These are phyloP conservation scores for Aptenodytes forsteri DNA, from an alignment of 2,113 vertebrate genomes.

Conservation along the genomic window DNA sequence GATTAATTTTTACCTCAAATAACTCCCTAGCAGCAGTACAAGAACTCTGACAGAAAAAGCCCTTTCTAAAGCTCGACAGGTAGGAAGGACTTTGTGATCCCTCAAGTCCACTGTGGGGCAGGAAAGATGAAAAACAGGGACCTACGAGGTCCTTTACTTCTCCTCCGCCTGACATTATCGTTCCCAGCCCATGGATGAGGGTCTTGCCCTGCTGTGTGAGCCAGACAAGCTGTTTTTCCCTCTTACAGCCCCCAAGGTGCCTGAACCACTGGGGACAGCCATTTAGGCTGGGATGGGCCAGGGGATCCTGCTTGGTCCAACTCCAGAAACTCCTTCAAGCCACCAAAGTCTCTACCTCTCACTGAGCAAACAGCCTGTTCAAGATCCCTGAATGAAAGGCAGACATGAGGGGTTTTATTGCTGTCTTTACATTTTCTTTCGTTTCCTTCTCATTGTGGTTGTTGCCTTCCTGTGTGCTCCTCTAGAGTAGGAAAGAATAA, in stretches of 20 bases:
- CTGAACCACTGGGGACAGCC: not conserved
- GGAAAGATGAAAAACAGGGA: not conserved
- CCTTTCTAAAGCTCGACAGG: slow-evolving; percentile 40
- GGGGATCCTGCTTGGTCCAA: not conserved
- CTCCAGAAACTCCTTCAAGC: not conserved
- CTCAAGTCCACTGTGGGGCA: not conserved
- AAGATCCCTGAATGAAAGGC: not conserved
- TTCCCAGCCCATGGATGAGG: not conserved
- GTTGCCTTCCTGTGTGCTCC: not conserved
- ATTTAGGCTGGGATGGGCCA: not conserved
- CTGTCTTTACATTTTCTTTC: not conserved
- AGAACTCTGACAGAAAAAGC: slow-evolving; percentile 23
- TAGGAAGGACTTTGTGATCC: slow-evolving; percentile 3
- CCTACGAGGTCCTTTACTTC: not conserved
- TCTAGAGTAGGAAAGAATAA: not conserved
- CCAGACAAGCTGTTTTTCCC: not conserved
- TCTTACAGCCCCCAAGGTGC: not conserved
- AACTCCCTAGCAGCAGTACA: slow-evolving; percentile 11
- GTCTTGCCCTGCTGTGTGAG: not conserved
- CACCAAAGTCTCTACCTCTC: not conserved
- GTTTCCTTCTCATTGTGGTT: not conserved
- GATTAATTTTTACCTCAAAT: slow-evolving; percentile 28
- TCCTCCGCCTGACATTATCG: not conserved
- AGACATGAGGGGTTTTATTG: not conserved
- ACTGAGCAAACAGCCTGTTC: not conserved